Evolutionary conservation across 2,888 invertebrate genomes (phyloP), one percentile per base, ranked within the genome.

Genomic region (Heliconius sara): DNA sequence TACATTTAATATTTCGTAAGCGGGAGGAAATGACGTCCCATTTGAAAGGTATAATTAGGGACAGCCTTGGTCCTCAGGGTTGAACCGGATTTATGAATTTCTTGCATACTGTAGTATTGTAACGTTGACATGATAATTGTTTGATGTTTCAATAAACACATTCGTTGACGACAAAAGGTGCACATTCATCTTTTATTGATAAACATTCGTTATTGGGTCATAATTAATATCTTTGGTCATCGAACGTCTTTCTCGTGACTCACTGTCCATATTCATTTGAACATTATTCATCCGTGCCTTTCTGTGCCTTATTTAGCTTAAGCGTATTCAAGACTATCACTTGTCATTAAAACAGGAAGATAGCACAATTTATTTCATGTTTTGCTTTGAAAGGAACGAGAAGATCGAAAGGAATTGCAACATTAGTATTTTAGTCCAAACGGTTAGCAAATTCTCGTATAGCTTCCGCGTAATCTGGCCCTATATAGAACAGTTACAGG

Each of bases 41-140:
- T 94, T 94, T 94, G 94, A 94, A 94, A 94, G 93, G 93, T 93
- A 89, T 93, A 93, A 95, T 95, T 95, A 94, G 93, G 94, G 92
- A 86, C 92, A 92, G 90, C 94, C 94, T 94, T 93, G 92, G 86
- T 81, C 84, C 87, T 88, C 92, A 91, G 91, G 90, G 91, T 88
- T 91, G 91, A 86, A 88, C 89, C 87, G 88, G 89, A 91, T 89
- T 91, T 89, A 88, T 89, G 89, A 87, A 87, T 88, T 90, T 89
- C 89, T 73, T 43, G 43, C 43, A 70, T 70, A 70, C 43, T 70
- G 7, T 90, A 91, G 91, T 90, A 89, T 87, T 89, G 89, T 89
- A 85, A 87, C 85, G 88, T 87, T 89, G 91, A 91, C 88, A 88
- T 85, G 89, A 89, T 92, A 93, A 92, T 92, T 91, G 88, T 89